Conservation (phyloP, 2,888 invertebrate genomes). For the Lutraria lutraria region DNA sequence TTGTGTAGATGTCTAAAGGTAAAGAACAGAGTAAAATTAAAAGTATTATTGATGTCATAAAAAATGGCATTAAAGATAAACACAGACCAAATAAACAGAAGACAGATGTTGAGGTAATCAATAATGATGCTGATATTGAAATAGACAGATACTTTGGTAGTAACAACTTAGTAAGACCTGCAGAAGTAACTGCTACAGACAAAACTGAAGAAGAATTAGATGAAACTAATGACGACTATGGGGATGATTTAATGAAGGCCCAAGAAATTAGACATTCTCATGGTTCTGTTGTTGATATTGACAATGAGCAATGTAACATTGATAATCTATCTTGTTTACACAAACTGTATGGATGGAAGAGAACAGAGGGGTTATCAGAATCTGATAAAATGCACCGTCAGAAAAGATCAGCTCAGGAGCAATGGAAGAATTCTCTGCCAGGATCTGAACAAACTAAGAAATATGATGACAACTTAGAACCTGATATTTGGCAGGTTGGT, state of each 20-base stretch:
- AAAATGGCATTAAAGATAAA: background rate
- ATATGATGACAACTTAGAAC: background rate
- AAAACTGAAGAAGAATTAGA: background rate
- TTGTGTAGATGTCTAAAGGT: background rate
- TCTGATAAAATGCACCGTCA: constrained; percentile 1
- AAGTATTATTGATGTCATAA: background rate
- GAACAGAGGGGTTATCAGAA: background rate
- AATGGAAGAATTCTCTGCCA: constrained; percentile 54
- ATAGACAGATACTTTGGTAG: constrained; percentile 6
- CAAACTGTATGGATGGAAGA: background rate
- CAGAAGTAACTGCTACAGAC: background rate
- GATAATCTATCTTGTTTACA: constrained; percentile 24
- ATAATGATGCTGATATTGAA: background rate
- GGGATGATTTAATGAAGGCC: background rate
- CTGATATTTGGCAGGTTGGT: constrained; percentile 56
- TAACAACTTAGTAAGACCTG: background rate
- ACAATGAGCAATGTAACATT: constrained; percentile 12
- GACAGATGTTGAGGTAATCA: background rate
- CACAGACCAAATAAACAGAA: background rate
- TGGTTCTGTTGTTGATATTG: background rate
- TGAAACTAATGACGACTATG: background rate
- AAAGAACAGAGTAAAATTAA: background rate
- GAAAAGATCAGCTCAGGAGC: constrained; percentile 53
- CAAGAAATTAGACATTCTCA: background rate
- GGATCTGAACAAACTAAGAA: constrained; percentile 7